Evolutionary conservation across 1,140 invertebrate species (phyloP).

Genomic region (Pectinophora gossypiella): DNA sequence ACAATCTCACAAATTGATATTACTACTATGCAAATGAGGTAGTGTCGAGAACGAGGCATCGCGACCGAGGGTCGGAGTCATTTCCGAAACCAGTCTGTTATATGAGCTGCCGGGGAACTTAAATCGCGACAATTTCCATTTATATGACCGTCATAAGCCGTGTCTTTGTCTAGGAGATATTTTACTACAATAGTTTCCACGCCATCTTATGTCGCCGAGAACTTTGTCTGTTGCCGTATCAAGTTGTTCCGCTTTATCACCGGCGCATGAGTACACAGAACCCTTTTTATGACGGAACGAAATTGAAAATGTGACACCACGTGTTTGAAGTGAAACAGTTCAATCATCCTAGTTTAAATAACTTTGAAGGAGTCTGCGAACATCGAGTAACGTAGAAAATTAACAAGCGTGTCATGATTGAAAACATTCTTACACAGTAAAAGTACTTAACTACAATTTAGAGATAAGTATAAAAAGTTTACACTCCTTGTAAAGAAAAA

Average conservation of each 20-base stretch:
- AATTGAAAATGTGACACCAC: background rate
- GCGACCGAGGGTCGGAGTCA: slow-evolving; percentile 15
- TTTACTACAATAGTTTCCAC: slow-evolving; percentile 11
- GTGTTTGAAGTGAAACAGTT: too few species aligned
- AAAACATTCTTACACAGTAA: too few species aligned
- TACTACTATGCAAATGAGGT: background rate
- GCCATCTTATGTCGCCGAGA: background rate
- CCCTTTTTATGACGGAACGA: background rate
- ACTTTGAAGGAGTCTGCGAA: too few species aligned
- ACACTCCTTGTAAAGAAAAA: too few species aligned
- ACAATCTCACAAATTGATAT: background rate
- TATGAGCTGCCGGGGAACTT: slow-evolving; percentile 41
- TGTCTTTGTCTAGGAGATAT: slow-evolving; percentile 43
- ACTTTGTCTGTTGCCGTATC: background rate
- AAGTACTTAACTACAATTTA: too few species aligned
- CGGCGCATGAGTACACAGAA: background rate
- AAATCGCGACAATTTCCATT: slow-evolving; percentile 65
- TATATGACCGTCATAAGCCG: slow-evolving; percentile 60
- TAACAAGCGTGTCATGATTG: too few species aligned
- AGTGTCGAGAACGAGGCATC: background rate
- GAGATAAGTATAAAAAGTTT: too few species aligned
- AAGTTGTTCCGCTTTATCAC: background rate
- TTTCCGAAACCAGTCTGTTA: slow-evolving; percentile 49
- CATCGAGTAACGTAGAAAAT: too few species aligned
- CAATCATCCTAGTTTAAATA: too few species aligned